Conservation (phyloP, 2,888 invertebrate species). For the Omphaloscelis lunosa region DNA sequence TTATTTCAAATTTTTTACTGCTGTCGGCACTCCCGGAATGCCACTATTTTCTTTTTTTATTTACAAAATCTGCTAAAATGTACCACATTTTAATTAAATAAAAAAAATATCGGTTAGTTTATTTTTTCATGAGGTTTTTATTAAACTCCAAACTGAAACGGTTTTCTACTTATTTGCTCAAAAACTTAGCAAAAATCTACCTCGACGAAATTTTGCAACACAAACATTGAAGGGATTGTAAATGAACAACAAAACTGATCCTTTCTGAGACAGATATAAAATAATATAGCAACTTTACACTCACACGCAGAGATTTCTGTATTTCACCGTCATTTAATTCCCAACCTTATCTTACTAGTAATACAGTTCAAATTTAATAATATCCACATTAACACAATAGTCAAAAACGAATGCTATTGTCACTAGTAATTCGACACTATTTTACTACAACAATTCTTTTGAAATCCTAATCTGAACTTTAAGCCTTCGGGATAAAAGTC, state of each 20-base stretch:
- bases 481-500: slow-evolving; percentile 46
- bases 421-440: slow-evolving; percentile 71
- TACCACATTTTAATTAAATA: no score
- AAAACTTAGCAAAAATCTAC: slow-evolving; percentile 17
- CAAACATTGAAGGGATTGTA: slow-evolving; percentile 42
- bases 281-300: slow-evolving; percentile 43
- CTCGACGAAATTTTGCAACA: slow-evolving; percentile 49
- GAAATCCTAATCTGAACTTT: slow-evolving; percentile 48
- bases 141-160: no score
- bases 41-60: no score
- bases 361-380: slow-evolving; percentile 42
- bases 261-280: slow-evolving; percentile 57
- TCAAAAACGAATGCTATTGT: slow-evolving; percentile 67
- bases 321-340: neutral
- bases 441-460: slow-evolving; percentile 50
- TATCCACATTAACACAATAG: slow-evolving; percentile 36
- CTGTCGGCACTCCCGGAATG: no score
- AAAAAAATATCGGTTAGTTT: no score
- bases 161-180: neutral
- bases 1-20: no score
- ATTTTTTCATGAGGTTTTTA: no score
- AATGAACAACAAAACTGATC: slow-evolving; percentile 57
- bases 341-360: rapidly evolving
- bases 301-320: slow-evolving; percentile 12
- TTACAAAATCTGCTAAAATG: no score